Base-by-base conservation (phyloP, 2,797 vertebrate species). In the Poecile montanus region DNA sequence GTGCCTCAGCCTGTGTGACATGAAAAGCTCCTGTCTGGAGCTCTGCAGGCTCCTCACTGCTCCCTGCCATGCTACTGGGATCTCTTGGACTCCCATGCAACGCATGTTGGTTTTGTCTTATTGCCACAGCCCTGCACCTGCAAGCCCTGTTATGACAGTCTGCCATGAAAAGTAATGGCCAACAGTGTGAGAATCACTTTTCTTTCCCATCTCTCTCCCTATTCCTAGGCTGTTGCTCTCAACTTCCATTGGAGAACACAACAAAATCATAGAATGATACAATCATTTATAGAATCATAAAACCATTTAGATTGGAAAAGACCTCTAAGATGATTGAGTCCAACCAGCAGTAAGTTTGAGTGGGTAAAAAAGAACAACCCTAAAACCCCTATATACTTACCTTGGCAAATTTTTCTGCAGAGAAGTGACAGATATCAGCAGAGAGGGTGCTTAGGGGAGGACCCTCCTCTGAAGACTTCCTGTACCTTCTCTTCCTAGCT, bases 351-450 rank as follows among this genome's bases (percentile, higher is more conserved):
- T 32, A 44, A 76, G 16, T 42, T 36, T 72, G 42, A 65, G 47
- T 7, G 10, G 4, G 11, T 29, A 72, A 72, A 71, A 48, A 57
- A 19, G 1, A 22, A 14, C 4, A 40, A 0, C 1, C 44, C 50
- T n/a, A 11, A 72, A 25, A 10, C 3, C 23, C 8, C 17, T 11
- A 34, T 18, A 42, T 5, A 71, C 30, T 61, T 61, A 54, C 9
- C 20, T 40, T 7, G 14, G 36, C 56, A 65, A 86, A 57, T 80
- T 16, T 66, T 10, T 47, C n/a, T 62, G 53, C 57, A 70, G 58
- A 42, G 73, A 47, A 32, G 29, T 54, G 20, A 86, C 22, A 20
- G 27, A 51, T 1, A 0, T 16, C 57, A 85, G 26, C 45, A 86
- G 32, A 75, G 25, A 74, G n/a, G 45, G 74, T 48, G 16, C 19